Evolutionary conservation across 2,797 vertebrate genomes (phyloP), one percentile per base, ranked within the genome.

Genomic region (Coregonus suidteri): DNA sequence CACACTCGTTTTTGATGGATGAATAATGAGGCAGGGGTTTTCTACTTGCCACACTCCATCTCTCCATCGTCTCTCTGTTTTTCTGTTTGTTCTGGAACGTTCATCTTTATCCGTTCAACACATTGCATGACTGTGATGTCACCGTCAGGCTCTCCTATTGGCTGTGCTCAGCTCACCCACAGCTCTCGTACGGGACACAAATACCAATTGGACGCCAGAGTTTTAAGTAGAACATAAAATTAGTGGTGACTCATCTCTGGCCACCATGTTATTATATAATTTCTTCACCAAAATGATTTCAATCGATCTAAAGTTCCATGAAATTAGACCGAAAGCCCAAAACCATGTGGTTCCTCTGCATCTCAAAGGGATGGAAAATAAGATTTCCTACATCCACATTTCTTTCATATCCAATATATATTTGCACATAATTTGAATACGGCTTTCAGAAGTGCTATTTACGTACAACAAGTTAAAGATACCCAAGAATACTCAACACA

Each of bases 181-280:
- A 88, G 84, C 25, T 82, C 82, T 77, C 77, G 59, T 87, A 90
- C 67, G 82, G 86, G 79, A 90, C 85, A 81, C 79, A 79, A 84
- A 73, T 47, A 47, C 84, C 79, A 89, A 87, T 73, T 87, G 85
- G 88, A 87, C 84, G 84, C 83, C 30, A 62, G 84, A 84, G 77
- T 90, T 91, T 85, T 82, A 90, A 89, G 82, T 79, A 90, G 87
- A 94, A 95, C 88, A 81, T 94, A 74, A 93, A 93, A 94, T 95
- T 93, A 93, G 91, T 88, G 91, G 89, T 94, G 91, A 93, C 85
- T 94, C 91, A 94, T 92, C 84, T 82, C 85, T 90, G 85, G 85
- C 85, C 77, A 83, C 87, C 85, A 79, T 93, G 86, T 91, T 88
- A 93, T 94, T 94, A 92, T 91, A 91, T 86, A n/a, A 89, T 93